Conservation (phyloP, 2,888 invertebrate genomes). For the Augiades crinisus region DNA sequence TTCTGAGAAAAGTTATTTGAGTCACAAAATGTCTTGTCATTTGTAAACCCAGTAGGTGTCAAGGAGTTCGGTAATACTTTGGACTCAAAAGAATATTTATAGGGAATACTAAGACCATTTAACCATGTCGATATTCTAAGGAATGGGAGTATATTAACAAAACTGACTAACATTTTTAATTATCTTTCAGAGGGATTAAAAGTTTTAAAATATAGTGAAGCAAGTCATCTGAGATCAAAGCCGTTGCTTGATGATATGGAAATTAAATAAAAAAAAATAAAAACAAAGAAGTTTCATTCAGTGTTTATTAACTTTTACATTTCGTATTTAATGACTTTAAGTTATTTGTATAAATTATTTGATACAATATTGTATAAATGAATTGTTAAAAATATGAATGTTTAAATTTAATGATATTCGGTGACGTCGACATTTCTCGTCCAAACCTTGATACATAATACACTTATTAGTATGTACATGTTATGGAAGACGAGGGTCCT, state of each 20-base stretch:
- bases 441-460: slow-evolving; percentile 37
- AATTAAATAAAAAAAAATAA: slow-evolving; percentile 44
- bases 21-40: too few species aligned
- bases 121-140: too few species aligned
- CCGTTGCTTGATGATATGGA: slow-evolving; percentile 54
- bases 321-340: slow-evolving; percentile 62
- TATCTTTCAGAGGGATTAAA: slow-evolving; percentile 67
- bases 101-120: too few species aligned
- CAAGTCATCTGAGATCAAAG: slow-evolving; percentile 52
- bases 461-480: slow-evolving; percentile 45
- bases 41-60: too few species aligned
- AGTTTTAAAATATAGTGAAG: slow-evolving; percentile 56
- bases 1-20: too few species aligned
- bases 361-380: slow-evolving; percentile 70
- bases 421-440: slow-evolving; percentile 29
- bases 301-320: slow-evolving; percentile 72
- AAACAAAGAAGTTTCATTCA: slow-evolving; percentile 51
- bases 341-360: slow-evolving; percentile 72
- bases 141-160: too few species aligned
- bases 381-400: slow-evolving; percentile 43
- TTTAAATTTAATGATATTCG: slow-evolving; percentile 51
- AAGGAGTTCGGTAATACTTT: too few species aligned
- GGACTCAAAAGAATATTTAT: too few species aligned
- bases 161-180: neutral
- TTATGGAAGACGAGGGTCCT: slow-evolving; percentile 74